Evolutionary conservation across 2,113 vertebrate genomes (phyloP), one percentile per base, ranked within the genome.

Genomic region (Morone chrysops): DNA sequence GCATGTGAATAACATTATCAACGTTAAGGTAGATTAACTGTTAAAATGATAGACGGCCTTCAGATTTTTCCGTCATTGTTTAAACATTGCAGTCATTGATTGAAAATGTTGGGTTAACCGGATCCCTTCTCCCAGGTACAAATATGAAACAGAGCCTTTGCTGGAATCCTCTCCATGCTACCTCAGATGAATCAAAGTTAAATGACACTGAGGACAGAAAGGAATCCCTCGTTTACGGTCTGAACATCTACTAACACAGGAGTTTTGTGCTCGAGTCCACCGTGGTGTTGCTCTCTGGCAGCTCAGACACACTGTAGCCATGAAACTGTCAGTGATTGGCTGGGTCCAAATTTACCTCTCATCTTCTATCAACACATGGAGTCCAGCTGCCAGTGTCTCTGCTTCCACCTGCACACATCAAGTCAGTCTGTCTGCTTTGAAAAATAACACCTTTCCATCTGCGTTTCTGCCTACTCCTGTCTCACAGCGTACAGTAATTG

Each of bases 351-450:
- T 48, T 48, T 56, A 65, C 75, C 31, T 67, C 59, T 61, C 20
- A 6, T 70, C 51, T 57, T 53, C 62, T 70, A 14, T 76, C 20
- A 47, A 78, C 90, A 93, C 83, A 85, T 91, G 91, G 86, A 68
- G 76, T 86, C 88, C 92, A 91, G 90, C 91, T 93, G 89, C 11
- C 75, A 47, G 66, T 51, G 70, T 75, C 73, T 77, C 48, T 56
- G 14, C 31, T 70, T 57, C 72, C 70, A 84, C 76, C 90, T 81
- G 78, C 67, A 75, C 71, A 36, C 61, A 8, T 66, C 47, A 54
- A 77, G 57, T 79, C 60, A 59, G 20, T 70, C 56, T 17, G 59
- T 69, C 71, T 53, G 63, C 80, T 85, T 85, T 84, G 81, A 91
- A 85, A 65, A 70, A 69, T 61, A 62, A 62, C 65, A 75, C 72